These are phyloP conservation scores for Philopedon plagiatum DNA, from an alignment of 2,888 invertebrate genomes.

Conservation along the genomic window DNA sequence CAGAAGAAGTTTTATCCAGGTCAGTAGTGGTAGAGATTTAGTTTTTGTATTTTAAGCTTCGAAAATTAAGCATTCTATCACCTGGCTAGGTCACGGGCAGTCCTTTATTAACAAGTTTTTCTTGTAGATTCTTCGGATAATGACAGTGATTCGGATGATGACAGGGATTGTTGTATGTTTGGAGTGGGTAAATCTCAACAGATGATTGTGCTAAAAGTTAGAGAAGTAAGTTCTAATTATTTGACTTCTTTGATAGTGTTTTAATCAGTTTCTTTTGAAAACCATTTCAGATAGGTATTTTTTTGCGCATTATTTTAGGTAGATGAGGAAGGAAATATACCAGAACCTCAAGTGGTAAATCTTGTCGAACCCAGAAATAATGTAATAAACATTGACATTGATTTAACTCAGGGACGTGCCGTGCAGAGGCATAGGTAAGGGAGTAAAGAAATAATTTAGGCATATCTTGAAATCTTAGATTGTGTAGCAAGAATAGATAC, in stretches of 20 bases:
- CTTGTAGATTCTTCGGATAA: constrained; percentile 37
- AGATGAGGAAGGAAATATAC: constrained; percentile 46
- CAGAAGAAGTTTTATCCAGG: constrained; percentile 54
- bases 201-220: constrained; percentile 47
- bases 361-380: constrained; percentile 14
- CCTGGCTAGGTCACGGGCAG: too few species aligned
- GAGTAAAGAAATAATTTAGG: too few species aligned
- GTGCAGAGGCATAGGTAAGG: constrained; percentile 5
- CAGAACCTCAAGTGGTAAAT: constrained; percentile 39
- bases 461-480: too few species aligned
- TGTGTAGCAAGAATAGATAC: too few species aligned
- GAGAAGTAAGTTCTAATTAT: constrained; percentile 45
- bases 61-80: too few species aligned
- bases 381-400: constrained; percentile 17
- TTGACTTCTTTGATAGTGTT: too few species aligned
- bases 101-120: not conserved
- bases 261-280: too few species aligned
- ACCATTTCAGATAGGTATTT: too few species aligned
- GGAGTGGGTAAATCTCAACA: constrained; percentile 49
- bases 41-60: not conserved
- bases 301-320: too few species aligned
- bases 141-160: constrained; percentile 43
- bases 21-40: constrained; percentile 14
- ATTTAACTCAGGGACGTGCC: not conserved
- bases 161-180: constrained; percentile 52